phyloP scores from a whole-genome alignment of 2,888 invertebrate genomes.

The Drosophila yooni region DNA sequence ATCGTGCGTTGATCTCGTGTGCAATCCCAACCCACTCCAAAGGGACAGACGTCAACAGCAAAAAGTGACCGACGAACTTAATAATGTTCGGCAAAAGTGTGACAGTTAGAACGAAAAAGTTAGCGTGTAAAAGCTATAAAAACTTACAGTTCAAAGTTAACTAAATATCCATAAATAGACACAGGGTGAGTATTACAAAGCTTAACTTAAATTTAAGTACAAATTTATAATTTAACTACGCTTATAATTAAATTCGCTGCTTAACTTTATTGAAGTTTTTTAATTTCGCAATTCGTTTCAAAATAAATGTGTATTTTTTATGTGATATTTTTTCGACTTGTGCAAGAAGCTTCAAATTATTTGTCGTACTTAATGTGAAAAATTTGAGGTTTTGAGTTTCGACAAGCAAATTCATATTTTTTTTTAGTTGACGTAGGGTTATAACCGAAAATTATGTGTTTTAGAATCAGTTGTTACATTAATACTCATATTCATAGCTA shows the following conservation, averaged over 20 bases:
- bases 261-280: neutral
- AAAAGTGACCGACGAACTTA: slow-evolving; percentile 15
- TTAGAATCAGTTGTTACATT: too few species aligned
- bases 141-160: neutral
- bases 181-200: slow-evolving; percentile 23
- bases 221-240: neutral
- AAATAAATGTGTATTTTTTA: neutral
- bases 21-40: slow-evolving; percentile 9
- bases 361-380: neutral
- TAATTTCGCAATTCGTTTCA: neutral
- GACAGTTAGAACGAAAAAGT: neutral
- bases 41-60: slow-evolving; percentile 12
- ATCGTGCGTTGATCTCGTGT: slow-evolving; percentile 46
- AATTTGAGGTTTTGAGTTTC: neutral
- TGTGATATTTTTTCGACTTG: neutral
- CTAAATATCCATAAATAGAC: neutral
- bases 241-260: neutral
- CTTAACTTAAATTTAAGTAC: neutral
- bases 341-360: neutral
- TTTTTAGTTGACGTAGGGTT: neutral
- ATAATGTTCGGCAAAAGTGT: slow-evolving; percentile 37
- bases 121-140: neutral
- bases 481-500: too few species aligned
- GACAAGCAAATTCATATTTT: neutral
- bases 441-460: neutral